Conservation (phyloP, 35 echinoderm and acorn worm species). For the Lytechinus variegatus region DNA sequence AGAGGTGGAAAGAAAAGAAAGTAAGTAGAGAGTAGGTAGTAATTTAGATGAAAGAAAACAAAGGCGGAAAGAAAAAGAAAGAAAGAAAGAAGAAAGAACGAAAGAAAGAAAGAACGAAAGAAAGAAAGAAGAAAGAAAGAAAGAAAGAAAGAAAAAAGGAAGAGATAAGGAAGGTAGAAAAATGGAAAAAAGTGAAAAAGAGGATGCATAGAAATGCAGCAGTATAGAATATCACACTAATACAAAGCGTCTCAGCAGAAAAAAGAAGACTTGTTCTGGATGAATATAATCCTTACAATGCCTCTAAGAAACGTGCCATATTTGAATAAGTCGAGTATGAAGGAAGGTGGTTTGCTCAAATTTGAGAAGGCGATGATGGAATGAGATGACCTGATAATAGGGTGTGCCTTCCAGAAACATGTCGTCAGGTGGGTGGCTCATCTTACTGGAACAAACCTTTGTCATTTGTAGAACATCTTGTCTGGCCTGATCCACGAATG, state of each 20-base stretch:
- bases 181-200: background rate
- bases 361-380: background rate
- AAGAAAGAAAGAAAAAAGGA: background rate
- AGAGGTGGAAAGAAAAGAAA: too few species aligned
- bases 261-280: background rate
- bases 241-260: background rate
- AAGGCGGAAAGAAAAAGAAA: background rate
- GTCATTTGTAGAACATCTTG: too few species aligned
- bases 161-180: background rate
- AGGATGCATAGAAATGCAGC: background rate
- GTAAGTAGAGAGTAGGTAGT: too few species aligned
- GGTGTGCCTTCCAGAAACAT: background rate
- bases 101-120: background rate
- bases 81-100: background rate
- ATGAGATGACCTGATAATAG: background rate
- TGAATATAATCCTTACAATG: background rate
- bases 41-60: too few species aligned
- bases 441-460: too few species aligned
- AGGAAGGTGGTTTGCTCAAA: background rate
- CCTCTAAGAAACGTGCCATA: background rate
- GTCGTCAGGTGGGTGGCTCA: background rate
- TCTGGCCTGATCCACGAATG: too few species aligned
- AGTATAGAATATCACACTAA: background rate
- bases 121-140: background rate
- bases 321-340: background rate